A percentile compares a stretch with the other conserved stretches of the same genome.
phyloP scores from a whole-genome alignment of 2,113 vertebrate species.

The Artemisiospiza belli region DNA sequence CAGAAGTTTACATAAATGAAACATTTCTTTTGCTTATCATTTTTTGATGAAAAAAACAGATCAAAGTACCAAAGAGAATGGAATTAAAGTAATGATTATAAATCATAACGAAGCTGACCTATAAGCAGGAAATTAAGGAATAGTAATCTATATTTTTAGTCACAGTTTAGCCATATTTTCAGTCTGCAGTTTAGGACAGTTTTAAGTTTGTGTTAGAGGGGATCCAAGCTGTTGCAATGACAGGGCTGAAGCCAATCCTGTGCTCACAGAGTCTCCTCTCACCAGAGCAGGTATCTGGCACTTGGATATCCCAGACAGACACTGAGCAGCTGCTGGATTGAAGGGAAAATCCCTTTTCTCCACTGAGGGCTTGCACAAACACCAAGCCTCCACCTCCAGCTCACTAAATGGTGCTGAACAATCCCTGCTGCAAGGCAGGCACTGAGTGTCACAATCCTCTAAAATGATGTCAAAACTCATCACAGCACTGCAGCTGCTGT shows the following conservation, averaged over 20 bases:
- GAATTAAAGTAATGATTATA: not conserved
- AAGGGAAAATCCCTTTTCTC: not conserved
- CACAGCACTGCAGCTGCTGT: not conserved
- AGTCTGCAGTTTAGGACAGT: not conserved
- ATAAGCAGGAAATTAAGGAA: not conserved
- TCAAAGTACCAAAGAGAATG: not conserved
- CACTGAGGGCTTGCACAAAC: not conserved
- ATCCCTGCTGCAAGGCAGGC: constrained; percentile 55
- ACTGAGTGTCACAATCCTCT: constrained; percentile 12
- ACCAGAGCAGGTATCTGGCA: not conserved
- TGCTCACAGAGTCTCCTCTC: not conserved
- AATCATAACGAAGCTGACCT: not conserved
- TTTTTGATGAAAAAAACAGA: not conserved
- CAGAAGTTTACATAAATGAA: accelerated
- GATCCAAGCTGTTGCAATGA: not conserved
- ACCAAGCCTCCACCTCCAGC: constrained; percentile 1
- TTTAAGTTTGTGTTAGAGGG: not conserved
- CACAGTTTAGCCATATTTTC: not conserved
- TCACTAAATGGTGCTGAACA: constrained; percentile 48
- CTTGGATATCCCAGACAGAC: not conserved
- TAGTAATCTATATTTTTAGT: not conserved
- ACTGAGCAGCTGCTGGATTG: not conserved
- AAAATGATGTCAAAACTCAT: not conserved
- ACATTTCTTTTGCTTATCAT: not conserved
- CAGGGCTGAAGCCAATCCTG: not conserved